phyloP scores from a whole-genome alignment of 2,113 vertebrate genomes.

The Microtus oregoni region DNA sequence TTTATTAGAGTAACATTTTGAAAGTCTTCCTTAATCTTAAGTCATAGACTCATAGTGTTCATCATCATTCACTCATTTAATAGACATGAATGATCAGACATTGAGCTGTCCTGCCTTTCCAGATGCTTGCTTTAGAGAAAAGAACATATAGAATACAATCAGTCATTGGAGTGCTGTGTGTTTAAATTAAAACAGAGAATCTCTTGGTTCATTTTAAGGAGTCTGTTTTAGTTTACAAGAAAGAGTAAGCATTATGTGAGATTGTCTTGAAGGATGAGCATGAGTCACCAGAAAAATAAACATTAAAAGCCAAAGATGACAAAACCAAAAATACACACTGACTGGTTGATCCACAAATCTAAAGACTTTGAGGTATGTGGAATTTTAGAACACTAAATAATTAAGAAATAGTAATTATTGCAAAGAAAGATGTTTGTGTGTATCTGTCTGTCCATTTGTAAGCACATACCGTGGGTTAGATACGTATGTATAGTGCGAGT shows the following conservation, averaged over 20 bases:
- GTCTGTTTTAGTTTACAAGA: neutral
- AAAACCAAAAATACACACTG: neutral
- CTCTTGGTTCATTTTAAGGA: neutral
- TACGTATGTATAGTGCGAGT: neutral
- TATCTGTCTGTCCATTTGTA: neutral
- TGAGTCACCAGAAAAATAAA: neutral
- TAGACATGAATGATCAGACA: neutral
- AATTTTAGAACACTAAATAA: neutral
- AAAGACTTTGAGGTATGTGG: neutral
- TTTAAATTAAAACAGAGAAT: neutral
- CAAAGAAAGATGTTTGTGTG: neutral
- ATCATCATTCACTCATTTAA: neutral
- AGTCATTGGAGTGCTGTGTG: neutral
- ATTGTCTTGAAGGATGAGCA: neutral
- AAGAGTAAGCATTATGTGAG: neutral
- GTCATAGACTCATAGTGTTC: neutral
- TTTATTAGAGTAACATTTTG: constrained; percentile 10
- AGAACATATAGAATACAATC: neutral
- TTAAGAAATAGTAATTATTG: neutral
- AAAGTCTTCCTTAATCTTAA: neutral
- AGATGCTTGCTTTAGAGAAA: constrained; percentile 60
- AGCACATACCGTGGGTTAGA: too few relatives aligned
- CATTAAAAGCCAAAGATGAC: neutral
- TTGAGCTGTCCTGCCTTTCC: constrained; percentile 52
- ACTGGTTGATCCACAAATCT: neutral